Evolutionary conservation across 2,797 vertebrate genomes (phyloP).

Genomic region (Platyrinchus mystaceus): DNA sequence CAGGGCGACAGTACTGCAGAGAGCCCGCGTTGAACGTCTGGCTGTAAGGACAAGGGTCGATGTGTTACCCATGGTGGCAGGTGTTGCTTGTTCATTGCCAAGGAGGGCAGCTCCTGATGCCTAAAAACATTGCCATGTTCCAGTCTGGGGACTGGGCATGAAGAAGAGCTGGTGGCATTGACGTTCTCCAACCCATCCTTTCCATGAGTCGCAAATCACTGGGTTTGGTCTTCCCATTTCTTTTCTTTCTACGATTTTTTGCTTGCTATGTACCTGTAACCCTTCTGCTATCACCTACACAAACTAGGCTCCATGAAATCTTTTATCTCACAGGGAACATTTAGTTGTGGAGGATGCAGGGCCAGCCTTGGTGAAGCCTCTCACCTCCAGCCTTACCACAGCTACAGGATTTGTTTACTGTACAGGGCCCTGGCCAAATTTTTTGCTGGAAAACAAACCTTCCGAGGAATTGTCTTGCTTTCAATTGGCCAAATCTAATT

Average conservation of each 20-base stretch:
- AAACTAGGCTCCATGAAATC: background rate
- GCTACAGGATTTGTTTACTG: background rate
- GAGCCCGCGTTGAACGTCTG: slow-evolving; percentile 86
- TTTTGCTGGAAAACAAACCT: slow-evolving; percentile 33
- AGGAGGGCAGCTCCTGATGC: background rate
- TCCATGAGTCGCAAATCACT: background rate
- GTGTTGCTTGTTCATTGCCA: background rate
- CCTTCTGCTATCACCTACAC: background rate
- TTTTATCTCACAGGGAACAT: background rate
- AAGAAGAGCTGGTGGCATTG: background rate
- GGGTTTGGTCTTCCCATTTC: background rate
- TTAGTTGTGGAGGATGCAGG: background rate
- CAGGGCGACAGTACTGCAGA: slow-evolving; percentile 92
- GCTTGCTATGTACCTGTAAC: background rate
- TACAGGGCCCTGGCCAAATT: background rate
- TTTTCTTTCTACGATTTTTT: background rate
- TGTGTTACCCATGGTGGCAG: background rate
- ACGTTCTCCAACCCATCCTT: background rate
- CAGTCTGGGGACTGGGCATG: background rate
- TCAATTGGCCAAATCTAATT: slow-evolving; percentile 45
- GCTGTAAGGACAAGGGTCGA: slow-evolving; percentile 69
- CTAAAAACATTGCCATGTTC: background rate
- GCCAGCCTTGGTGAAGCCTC: background rate
- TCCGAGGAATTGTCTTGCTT: background rate
- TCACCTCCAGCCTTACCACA: background rate